A percentile compares a stretch with the other conserved stretches of the same genome.
Conservation (phyloP, 2,888 invertebrate species). For the Notodonta dromedarius region DNA sequence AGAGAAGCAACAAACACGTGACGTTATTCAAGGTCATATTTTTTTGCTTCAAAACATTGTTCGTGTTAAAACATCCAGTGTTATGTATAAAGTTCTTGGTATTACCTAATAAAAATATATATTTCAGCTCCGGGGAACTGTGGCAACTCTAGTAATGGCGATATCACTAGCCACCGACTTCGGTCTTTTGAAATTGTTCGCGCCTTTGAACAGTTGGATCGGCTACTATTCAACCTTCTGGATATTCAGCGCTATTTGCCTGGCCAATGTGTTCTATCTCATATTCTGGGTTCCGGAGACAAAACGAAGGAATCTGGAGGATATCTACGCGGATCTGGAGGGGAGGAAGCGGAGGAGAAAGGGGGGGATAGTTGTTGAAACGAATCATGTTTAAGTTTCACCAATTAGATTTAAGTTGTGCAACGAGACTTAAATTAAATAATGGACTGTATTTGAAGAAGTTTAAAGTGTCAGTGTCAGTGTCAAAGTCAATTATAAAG, state of each 20-base stretch:
- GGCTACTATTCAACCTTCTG: slow-evolving; percentile 92
- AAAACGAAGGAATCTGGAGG: slow-evolving; percentile 94
- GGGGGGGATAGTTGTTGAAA: slow-evolving; percentile 50
- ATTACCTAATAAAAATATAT: too few relatives aligned
- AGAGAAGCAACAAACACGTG: too few relatives aligned
- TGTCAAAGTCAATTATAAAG: too few relatives aligned
- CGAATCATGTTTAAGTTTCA: slow-evolving; percentile 48
- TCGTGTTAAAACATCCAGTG: too few relatives aligned
- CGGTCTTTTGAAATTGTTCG: slow-evolving; percentile 92
- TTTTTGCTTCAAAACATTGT: too few relatives aligned
- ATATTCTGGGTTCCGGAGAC: slow-evolving; percentile 96
- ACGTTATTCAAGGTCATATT: too few relatives aligned
- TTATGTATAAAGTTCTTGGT: too few relatives aligned
- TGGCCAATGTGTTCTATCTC: slow-evolving; percentile 91
- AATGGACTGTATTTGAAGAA: too few relatives aligned
- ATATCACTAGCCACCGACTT: slow-evolving; percentile 93
- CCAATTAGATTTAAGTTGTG: too few relatives aligned
- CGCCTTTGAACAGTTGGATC: slow-evolving; percentile 85
- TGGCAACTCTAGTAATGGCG: slow-evolving; percentile 74
- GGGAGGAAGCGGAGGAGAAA: slow-evolving; percentile 71
- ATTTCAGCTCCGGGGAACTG: slow-evolving; percentile 72
- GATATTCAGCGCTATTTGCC: slow-evolving; percentile 90
- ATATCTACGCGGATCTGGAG: slow-evolving; percentile 93
- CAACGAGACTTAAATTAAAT: too few relatives aligned
- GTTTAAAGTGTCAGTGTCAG: too few relatives aligned